Percentiles rank a stretch among this genome's conserved stretches.
Conservation (phyloP, 2,888 invertebrate species). For the Augochlorella aurata region DNA sequence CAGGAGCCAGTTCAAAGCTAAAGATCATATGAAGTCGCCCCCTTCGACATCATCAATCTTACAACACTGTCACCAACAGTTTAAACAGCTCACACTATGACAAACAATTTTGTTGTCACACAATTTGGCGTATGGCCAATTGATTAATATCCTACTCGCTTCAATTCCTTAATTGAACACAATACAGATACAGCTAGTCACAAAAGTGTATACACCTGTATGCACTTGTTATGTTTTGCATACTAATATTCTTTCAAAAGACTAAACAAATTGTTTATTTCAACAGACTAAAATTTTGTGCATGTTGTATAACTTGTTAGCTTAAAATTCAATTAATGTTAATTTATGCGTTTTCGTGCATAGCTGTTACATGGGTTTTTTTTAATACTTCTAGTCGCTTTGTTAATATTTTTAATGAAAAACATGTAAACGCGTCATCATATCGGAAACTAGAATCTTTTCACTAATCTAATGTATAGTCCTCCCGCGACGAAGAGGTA, state of each 20-base stretch:
- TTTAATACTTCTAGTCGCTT: no score
- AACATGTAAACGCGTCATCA: no score
- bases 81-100: constrained; percentile 7
- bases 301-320: no score
- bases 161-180: background rate
- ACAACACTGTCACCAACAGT: constrained; percentile 5
- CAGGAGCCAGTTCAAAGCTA: background rate
- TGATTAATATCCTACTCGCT: background rate
- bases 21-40: background rate
- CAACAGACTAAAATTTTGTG: no score
- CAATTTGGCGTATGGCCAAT: background rate
- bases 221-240: background rate
- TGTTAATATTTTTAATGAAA: no score
- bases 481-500: no score
- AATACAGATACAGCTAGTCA: background rate
- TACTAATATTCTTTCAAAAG: background rate
- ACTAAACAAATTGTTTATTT: no score
- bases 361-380: no score
- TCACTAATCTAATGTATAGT: no score
- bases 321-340: no score
- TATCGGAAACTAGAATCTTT: no score
- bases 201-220: background rate
- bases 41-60: constrained; percentile 21
- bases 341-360: no score
- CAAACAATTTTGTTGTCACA: background rate